Conservation (phyloP, 1,140 invertebrate genomes). For the Nylanderia fulva region DNA sequence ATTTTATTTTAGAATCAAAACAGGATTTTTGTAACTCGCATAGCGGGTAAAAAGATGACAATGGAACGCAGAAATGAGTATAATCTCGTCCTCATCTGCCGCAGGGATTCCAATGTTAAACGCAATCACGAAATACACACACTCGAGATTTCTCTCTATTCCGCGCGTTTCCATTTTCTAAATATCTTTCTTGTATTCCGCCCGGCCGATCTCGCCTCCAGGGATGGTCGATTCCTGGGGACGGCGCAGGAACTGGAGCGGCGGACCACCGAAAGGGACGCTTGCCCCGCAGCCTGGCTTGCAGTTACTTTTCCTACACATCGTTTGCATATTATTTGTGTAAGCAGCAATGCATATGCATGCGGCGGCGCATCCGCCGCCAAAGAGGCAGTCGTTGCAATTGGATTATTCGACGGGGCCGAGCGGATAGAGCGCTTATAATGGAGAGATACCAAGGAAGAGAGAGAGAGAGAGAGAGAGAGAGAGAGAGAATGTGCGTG, state of each 20-base stretch:
- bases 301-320: conserved; percentile 80
- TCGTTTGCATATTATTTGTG: conserved; percentile 82
- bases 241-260: conserved; percentile 7
- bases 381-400: conserved; percentile 63
- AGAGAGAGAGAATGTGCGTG: conserved; percentile 37
- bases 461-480: background rate
- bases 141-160: conserved; percentile 19
- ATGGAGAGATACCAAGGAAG: conserved; percentile 10
- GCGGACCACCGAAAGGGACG: conserved; percentile 39
- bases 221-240: conserved; percentile 4
- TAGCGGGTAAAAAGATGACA: background rate
- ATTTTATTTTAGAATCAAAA: background rate
- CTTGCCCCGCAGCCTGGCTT: conserved; percentile 58
- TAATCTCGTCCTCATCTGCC: conserved; percentile 30
- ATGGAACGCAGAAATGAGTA: background rate
- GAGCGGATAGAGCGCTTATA: conserved; percentile 56
- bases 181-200: conserved; percentile 28
- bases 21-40: background rate
- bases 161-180: conserved; percentile 8
- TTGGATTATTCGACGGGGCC: conserved; percentile 61
- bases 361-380: conserved; percentile 72
- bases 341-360: conserved; percentile 83
- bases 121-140: conserved; percentile 23
- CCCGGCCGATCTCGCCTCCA: background rate
- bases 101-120: background rate